A percentile compares a stretch with the other conserved stretches of the same genome.
phyloP scores from a whole-genome alignment of 2,888 invertebrate genomes.

The Pristionchus entomophagus region DNA sequence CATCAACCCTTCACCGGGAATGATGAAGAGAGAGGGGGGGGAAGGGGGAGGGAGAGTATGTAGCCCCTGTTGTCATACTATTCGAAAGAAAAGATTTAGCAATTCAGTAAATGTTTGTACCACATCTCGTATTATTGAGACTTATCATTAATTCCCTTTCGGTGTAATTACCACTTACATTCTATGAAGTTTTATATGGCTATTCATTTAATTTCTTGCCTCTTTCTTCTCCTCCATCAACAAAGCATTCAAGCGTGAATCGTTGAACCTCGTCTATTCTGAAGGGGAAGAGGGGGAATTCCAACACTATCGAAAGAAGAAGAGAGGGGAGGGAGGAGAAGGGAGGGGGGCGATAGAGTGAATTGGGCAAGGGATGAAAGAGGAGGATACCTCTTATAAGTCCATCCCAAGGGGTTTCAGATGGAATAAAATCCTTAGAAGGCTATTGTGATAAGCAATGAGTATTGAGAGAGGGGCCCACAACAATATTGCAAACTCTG shows the following conservation, averaged over 20 bases:
- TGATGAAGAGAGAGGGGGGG: background rate
- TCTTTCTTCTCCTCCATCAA: slow-evolving; percentile 4
- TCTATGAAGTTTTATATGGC: too few relatives aligned
- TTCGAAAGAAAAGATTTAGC: too few relatives aligned
- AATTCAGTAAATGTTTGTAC: too few relatives aligned
- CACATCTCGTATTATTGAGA: too few relatives aligned
- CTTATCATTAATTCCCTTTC: too few relatives aligned
- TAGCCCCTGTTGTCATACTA: too few relatives aligned
- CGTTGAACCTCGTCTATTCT: slow-evolving; percentile 26
- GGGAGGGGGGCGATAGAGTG: background rate
- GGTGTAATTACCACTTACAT: too few relatives aligned
- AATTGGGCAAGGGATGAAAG: slow-evolving; percentile 16
- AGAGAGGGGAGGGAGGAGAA: background rate
- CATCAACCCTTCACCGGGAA: background rate
- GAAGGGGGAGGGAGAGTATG: background rate
- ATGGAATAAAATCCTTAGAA: background rate
- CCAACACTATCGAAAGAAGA: slow-evolving; percentile 32
- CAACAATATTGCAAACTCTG: too few relatives aligned
- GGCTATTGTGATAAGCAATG: too few relatives aligned
- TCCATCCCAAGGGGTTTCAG: slow-evolving; percentile 7
- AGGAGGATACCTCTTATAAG: slow-evolving; percentile 25
- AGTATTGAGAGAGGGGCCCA: background rate
- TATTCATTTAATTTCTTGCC: background rate
- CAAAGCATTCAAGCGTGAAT: slow-evolving; percentile 39
- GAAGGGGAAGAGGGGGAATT: slow-evolving; percentile 37